Percentiles rank a stretch among this genome's conserved stretches.
Evolutionary conservation across 2,888 invertebrate genomes (phyloP).

Genomic region (Steinernema scapterisci): DNA sequence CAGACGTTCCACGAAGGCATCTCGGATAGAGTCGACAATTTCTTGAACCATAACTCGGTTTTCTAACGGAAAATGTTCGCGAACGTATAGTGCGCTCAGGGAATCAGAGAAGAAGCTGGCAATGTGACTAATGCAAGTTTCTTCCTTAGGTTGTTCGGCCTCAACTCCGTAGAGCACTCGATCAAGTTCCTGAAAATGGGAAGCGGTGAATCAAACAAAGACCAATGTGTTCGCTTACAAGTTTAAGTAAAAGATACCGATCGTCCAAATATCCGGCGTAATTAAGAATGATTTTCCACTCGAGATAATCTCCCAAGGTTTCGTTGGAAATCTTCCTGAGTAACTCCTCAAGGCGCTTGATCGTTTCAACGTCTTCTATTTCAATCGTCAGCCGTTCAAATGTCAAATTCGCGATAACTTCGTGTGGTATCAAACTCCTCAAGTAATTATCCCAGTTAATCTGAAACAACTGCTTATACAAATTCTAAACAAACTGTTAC

Average conservation of each 20-base stretch:
- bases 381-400: neutral
- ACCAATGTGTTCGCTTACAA: too few species aligned
- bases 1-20: neutral
- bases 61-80: neutral
- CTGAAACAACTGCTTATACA: neutral
- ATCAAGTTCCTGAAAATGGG: conserved; percentile 42
- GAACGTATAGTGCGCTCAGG: conserved; percentile 1
- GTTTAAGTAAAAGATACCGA: conserved; percentile 36
- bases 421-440: conserved; percentile 33
- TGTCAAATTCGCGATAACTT: conserved; percentile 29
- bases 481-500: neutral
- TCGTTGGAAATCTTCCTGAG: conserved; percentile 37
- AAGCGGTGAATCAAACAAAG: too few species aligned
- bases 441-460: conserved; percentile 42
- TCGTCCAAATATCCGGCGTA: conserved; percentile 39
- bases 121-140: conserved; percentile 1
- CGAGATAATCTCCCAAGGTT: conserved; percentile 38
- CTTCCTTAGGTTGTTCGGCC: neutral
- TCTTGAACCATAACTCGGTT: neutral
- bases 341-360: conserved; percentile 37
- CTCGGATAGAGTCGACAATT: neutral
- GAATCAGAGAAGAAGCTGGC: conserved; percentile 14
- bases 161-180: conserved; percentile 38
- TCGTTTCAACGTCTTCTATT: conserved; percentile 32
- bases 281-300: conserved; percentile 41